Conservation (phyloP, 2,888 invertebrate species). For the Harpalus rufipes region DNA sequence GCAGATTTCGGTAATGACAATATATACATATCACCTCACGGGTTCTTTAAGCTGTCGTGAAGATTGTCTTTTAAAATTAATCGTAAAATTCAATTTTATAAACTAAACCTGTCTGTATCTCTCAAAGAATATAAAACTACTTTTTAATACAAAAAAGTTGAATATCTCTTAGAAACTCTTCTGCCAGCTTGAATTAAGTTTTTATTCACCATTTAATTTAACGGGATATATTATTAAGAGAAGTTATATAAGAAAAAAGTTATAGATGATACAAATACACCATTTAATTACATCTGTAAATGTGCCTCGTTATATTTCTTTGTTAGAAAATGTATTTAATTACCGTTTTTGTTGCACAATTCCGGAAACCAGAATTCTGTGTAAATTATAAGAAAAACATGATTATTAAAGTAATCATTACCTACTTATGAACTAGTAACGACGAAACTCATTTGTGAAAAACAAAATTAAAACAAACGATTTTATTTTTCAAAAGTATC, state of each 20-base stretch:
- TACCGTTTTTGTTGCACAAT: neutral
- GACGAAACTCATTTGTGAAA: too few relatives aligned
- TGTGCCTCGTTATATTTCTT: neutral
- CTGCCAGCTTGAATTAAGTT: neutral
- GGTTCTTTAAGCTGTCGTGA: too few relatives aligned
- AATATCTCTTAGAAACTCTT: neutral
- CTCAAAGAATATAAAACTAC: neutral
- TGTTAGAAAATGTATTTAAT: neutral
- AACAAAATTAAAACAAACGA: too few relatives aligned
- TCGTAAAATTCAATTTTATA: too few relatives aligned
- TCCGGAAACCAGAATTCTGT: neutral
- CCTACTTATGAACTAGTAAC: neutral
- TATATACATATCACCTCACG: too few relatives aligned
- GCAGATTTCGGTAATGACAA: too few relatives aligned
- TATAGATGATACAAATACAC: neutral
- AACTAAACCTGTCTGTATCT: neutral
- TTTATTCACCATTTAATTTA: neutral
- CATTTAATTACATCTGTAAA: neutral
- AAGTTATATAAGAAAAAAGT: constrained; percentile 8
- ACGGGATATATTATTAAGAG: constrained; percentile 17
- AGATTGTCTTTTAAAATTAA: too few relatives aligned
- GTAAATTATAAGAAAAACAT: neutral
- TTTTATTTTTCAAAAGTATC: neutral
- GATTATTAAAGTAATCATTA: neutral
- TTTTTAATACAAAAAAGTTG: neutral